Base-by-base conservation (phyloP, 2,797 vertebrate species). In the Syndactyla subalaris region DNA sequence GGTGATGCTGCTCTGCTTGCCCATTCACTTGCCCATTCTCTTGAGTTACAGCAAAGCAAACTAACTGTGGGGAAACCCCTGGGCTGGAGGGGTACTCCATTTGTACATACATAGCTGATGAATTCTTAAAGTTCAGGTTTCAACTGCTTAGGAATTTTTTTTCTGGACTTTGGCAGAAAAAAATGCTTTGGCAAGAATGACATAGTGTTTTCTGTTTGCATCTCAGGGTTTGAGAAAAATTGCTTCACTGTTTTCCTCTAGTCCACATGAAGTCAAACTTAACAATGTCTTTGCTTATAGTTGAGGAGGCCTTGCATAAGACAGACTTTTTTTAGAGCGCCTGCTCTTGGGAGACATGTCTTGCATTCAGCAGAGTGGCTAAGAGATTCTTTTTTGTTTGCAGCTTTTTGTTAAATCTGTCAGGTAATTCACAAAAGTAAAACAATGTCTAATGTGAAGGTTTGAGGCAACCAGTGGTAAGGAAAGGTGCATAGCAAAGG, bases 301-400 rank as follows among this genome's bases (percentile, higher is more conserved):
- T 1, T 83, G 78, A 71, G 23, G 21, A 74, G 10, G 57, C 8
- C 2, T 45, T 58, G 32, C 13, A 10, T 38, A 16, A 59, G n/a
- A 71, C 20, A 57, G 52, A 18, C 36, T 89, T 63, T 14, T 58
- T 77, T 55, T 17, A 12, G 23, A 82, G 24, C 19, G 30, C 10
- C 24, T 34, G 0, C 1, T 62, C 29, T 85, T 1, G 0, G 58
- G 55, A 66, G 14, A 23, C 0, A 0, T 17, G 9, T 38, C 17
- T 65, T 39, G 6, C 29, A n/a, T 85, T 65, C n/a, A 58, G 27
- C 1, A 3, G 46, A 17, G 18, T 32, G 38, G 27, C 30, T 62
- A n/a, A 27, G 32, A 32, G 34, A 71, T 10, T 83, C n/a, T 84
- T 62, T 4, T 85, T 85, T 73, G 22, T 93, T 85, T 36, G 45